These are phyloP conservation scores for Tetragonula clypearis DNA, from an alignment of 1,140 invertebrate genomes.

Conservation along the genomic window DNA sequence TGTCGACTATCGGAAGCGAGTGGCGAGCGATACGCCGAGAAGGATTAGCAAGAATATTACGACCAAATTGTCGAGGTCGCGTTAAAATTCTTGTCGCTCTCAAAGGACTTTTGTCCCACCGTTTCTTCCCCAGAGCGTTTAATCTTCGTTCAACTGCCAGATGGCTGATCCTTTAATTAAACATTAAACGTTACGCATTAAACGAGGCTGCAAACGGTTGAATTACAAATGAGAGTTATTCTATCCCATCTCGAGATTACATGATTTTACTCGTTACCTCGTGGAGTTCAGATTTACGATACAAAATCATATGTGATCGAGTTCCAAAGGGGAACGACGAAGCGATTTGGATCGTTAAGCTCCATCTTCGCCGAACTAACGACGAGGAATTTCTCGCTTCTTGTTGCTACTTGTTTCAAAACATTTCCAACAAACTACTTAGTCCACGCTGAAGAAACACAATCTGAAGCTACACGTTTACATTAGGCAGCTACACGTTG, in stretches of 20 bases:
- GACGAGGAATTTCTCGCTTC: too few relatives aligned
- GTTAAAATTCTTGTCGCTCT: slow-evolving; percentile 92
- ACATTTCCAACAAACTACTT: too few relatives aligned
- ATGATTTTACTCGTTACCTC: not conserved
- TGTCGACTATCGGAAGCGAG: slow-evolving; percentile 88
- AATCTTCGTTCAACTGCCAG: slow-evolving; percentile 94
- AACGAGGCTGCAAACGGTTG: not conserved
- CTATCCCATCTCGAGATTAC: not conserved
- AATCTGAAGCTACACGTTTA: too few relatives aligned
- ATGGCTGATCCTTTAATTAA: slow-evolving; percentile 89
- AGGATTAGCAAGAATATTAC: slow-evolving; percentile 98
- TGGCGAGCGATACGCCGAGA: slow-evolving; percentile 94
- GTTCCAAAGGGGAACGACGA: not conserved
- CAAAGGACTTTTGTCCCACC: slow-evolving; percentile 95
- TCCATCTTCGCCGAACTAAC: too few relatives aligned
- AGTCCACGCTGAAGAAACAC: too few relatives aligned
- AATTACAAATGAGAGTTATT: not conserved
- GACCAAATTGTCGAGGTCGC: slow-evolving; percentile 97
- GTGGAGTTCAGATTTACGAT: not conserved
- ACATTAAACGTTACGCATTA: not conserved
- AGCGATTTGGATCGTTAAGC: not conserved
- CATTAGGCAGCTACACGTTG: too few relatives aligned
- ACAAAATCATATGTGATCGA: not conserved
- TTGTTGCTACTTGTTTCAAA: too few relatives aligned
- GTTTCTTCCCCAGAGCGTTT: slow-evolving; percentile 95